A percentile compares a stretch with the other conserved stretches of the same genome.
These are phyloP conservation scores for Fregata magnificens DNA, from an alignment of 2,113 vertebrate genomes.

Conservation along the genomic window DNA sequence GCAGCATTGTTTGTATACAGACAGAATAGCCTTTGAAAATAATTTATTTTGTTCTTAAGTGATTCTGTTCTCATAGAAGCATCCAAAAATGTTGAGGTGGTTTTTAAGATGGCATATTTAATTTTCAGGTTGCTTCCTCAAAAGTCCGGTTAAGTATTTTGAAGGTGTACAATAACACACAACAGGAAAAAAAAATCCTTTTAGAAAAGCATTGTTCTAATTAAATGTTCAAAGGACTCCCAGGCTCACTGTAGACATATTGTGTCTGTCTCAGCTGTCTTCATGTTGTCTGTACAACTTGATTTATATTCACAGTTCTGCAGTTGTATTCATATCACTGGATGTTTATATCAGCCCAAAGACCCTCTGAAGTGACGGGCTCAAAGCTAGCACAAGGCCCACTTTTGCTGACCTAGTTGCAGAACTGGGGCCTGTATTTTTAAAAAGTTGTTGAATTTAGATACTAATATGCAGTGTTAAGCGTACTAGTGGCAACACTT, in stretches of 20 bases:
- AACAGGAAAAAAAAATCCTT: neutral
- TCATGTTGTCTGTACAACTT: neutral
- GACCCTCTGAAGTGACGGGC: neutral
- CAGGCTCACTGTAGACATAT: neutral
- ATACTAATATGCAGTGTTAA: neutral
- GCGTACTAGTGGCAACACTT: neutral
- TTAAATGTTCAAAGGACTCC: neutral
- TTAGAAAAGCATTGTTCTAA: neutral
- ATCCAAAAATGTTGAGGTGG: neutral
- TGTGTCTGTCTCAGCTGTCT: neutral
- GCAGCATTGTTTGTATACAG: neutral
- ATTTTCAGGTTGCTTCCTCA: neutral
- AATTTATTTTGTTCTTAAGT: neutral
- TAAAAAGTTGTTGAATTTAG: neutral
- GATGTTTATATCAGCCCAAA: neutral
- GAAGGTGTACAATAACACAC: neutral
- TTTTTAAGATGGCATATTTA: neutral
- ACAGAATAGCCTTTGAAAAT: neutral
- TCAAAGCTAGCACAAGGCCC: neutral
- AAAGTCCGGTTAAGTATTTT: neutral
- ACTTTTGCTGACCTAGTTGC: conserved; percentile 33
- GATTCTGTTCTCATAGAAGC: neutral
- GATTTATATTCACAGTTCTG: neutral
- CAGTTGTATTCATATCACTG: neutral
- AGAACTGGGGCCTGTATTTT: conserved; percentile 7